phyloP scores from a whole-genome alignment of 2,113 vertebrate species.

The Cromileptes altivelis region DNA sequence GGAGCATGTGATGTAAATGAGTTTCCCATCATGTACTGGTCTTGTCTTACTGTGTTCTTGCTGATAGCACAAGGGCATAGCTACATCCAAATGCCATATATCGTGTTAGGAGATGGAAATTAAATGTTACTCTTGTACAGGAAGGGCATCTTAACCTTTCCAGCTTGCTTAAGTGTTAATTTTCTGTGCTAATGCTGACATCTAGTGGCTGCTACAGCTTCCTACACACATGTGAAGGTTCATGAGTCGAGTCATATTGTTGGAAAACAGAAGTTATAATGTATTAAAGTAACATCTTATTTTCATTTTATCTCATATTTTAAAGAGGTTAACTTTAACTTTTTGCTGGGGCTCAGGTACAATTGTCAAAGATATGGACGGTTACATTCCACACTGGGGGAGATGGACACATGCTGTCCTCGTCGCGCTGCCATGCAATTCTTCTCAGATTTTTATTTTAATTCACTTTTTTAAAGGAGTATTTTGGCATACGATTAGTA shows the following conservation, averaged over 20 bases:
- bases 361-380: not conserved
- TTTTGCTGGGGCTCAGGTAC: not conserved
- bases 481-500: fast-evolving
- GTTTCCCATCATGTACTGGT: not conserved
- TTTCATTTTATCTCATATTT: not conserved
- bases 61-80: not conserved
- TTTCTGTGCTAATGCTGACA: slow-evolving; percentile 38
- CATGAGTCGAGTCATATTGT: not conserved
- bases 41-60: slow-evolving; percentile 4
- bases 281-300: no score
- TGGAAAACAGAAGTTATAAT: no score
- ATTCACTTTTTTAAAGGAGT: not conserved
- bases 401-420: no score
- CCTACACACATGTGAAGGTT: not conserved
- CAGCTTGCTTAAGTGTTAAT: not conserved
- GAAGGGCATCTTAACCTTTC: not conserved
- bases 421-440: not conserved
- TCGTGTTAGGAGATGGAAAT: not conserved
- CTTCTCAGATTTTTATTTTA: not conserved
- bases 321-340: not conserved
- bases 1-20: slow-evolving; percentile 4
- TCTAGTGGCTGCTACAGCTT: slow-evolving; percentile 45
- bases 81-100: not conserved
- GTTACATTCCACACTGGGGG: not conserved
- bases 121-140: not conserved